These are phyloP conservation scores for Odontophorus gujanensis DNA, from an alignment of 2,113 vertebrate species.

Conservation along the genomic window DNA sequence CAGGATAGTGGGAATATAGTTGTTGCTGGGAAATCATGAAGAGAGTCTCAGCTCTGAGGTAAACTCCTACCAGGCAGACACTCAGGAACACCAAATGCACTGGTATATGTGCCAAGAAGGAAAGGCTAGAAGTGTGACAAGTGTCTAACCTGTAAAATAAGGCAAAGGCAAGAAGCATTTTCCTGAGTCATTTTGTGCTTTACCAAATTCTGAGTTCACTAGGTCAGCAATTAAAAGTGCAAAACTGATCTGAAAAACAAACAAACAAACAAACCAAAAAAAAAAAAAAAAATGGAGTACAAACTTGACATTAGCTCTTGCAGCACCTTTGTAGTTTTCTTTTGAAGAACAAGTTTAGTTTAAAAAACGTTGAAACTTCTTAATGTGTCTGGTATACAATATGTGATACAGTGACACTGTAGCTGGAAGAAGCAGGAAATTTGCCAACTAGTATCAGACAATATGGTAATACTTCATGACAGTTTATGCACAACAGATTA, in stretches of 20 bases:
- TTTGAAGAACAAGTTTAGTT: neutral
- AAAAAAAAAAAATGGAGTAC: too few relatives aligned
- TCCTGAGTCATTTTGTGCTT: neutral
- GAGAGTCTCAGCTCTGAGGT: neutral
- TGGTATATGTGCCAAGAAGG: neutral
- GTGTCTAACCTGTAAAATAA: neutral
- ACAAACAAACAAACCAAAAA: neutral
- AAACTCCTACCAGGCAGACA: neutral
- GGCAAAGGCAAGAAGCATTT: neutral
- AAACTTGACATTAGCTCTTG: neutral
- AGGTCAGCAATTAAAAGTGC: neutral
- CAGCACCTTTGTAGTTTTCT: neutral
- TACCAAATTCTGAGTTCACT: neutral
- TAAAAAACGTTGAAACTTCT: neutral
- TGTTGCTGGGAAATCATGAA: neutral
- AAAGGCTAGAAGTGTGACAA: neutral
- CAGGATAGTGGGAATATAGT: neutral
- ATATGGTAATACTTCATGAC: constrained; percentile 11
- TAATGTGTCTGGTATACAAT: neutral
- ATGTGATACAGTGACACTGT: neutral
- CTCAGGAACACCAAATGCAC: neutral
- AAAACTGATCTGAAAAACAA: neutral
- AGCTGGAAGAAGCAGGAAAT: constrained; percentile 21
- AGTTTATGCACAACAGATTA: constrained; percentile 13
- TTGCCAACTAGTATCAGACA: neutral